Percentiles rank a stretch among this genome's conserved stretches.
Evolutionary conservation across 1,140 invertebrate genomes (phyloP).

Genomic region (Drosophila equinoxialis): DNA sequence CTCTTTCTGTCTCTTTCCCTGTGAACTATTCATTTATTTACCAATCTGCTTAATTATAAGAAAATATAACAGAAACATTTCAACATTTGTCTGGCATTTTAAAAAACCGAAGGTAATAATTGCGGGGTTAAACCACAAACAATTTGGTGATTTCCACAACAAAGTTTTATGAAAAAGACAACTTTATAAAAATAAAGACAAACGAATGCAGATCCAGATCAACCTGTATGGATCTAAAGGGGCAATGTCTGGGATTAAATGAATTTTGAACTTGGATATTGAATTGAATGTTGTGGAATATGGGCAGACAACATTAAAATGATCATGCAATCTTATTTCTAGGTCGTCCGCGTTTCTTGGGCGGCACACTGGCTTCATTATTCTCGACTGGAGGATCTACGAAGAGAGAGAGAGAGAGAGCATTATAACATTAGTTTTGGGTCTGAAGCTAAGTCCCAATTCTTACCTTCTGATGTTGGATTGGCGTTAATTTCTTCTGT

Average conservation of each 20-base stretch:
- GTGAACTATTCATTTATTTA: background rate
- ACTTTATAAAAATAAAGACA: too few relatives aligned
- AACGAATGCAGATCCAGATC: too few relatives aligned
- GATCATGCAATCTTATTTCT: constrained; percentile 4
- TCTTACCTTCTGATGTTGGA: too few relatives aligned
- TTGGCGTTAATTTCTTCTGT: background rate
- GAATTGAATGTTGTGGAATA: too few relatives aligned
- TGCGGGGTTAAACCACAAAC: background rate
- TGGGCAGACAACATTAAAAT: background rate
- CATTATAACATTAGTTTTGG: background rate
- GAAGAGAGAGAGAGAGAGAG: background rate
- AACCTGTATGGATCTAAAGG: too few relatives aligned
- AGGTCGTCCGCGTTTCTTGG: constrained; percentile 47
- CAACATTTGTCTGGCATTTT: too few relatives aligned
- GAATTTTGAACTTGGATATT: too few relatives aligned
- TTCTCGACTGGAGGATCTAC: background rate
- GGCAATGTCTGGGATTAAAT: too few relatives aligned
- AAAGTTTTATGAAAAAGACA: too few relatives aligned
- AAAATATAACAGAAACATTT: background rate
- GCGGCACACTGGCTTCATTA: constrained; percentile 44
- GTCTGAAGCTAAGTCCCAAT: too few relatives aligned
- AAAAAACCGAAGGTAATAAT: background rate
- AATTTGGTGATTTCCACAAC: background rate
- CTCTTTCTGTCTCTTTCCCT: background rate
- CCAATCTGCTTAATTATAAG: background rate